Percentiles rank a stretch among this genome's conserved stretches.
Conservation (phyloP, 2,113 vertebrate species). For the Elanus axillaris region DNA sequence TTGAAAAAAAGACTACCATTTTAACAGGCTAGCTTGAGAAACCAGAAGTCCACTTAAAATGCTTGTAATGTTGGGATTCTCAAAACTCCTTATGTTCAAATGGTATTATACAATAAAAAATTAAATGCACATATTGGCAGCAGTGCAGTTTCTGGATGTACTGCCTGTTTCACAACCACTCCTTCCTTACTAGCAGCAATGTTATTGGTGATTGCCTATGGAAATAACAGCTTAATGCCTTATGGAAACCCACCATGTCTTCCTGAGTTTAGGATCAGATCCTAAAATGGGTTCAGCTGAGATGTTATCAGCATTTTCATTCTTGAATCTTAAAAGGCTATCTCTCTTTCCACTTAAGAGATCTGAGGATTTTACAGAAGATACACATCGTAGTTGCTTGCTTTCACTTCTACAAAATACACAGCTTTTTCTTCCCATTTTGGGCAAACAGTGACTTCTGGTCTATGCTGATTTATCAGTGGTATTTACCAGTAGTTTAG, state of each 20-base stretch:
- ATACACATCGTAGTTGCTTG: background rate
- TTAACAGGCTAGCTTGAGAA: background rate
- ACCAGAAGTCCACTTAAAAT: background rate
- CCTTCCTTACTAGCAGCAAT: background rate
- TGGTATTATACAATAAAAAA: background rate
- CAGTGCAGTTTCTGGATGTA: background rate
- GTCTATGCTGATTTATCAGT: background rate
- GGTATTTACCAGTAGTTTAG: background rate
- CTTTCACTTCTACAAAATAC: background rate
- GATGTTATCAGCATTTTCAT: background rate
- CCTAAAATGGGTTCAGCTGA: background rate
- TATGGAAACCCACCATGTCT: rapidly evolving
- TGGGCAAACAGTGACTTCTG: background rate
- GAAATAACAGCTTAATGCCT: background rate
- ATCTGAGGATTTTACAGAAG: background rate
- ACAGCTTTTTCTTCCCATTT: background rate
- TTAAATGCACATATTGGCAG: background rate
- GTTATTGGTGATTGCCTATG: background rate
- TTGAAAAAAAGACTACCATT: background rate
- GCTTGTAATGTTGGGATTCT: background rate
- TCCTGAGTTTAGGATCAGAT: background rate
- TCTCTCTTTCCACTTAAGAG: background rate
- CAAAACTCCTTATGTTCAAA: background rate
- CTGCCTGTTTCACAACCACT: background rate
- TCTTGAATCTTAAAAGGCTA: background rate